Conservation (phyloP, 2,888 invertebrate species). For the Ectemnius cavifrons region DNA sequence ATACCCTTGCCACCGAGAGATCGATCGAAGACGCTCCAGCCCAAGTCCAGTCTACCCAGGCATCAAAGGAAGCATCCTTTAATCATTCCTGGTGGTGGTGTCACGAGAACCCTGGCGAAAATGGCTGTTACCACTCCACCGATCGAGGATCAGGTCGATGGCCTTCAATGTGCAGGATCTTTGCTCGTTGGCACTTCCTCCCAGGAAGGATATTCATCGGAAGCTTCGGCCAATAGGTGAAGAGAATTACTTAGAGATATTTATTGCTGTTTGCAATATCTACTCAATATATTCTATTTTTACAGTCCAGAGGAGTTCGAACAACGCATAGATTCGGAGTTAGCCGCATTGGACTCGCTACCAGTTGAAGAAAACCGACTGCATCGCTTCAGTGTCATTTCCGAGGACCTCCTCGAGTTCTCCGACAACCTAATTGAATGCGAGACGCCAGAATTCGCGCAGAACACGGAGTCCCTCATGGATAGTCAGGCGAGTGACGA, state of each 20-base stretch:
- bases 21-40: conserved; percentile 82
- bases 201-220: conserved; percentile 57
- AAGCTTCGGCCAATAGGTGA: conserved; percentile 68
- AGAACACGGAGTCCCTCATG: conserved; percentile 38
- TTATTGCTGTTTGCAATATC: no score
- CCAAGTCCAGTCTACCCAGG: conserved; percentile 82
- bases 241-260: not conserved
- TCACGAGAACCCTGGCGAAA: conserved; percentile 83
- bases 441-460: conserved; percentile 46
- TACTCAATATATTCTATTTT: not conserved
- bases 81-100: conserved; percentile 84
- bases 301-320: conserved; percentile 80
- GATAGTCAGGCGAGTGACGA: conserved; percentile 47
- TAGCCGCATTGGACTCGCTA: conserved; percentile 82
- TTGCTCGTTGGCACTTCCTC: conserved; percentile 42
- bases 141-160: conserved; percentile 74
- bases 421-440: conserved; percentile 71
- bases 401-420: conserved; percentile 73
- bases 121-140: conserved; percentile 79
- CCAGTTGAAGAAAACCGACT: conserved; percentile 75
- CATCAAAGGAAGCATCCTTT: conserved; percentile 91
- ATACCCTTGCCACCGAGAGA: conserved; percentile 90
- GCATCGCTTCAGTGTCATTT: conserved; percentile 72
- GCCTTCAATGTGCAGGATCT: conserved; percentile 48
- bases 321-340: conserved; percentile 82